Evolutionary conservation across 2,888 invertebrate genomes (phyloP), one percentile per base, ranked within the genome.

Genomic region (Coecobrya sp.): DNA sequence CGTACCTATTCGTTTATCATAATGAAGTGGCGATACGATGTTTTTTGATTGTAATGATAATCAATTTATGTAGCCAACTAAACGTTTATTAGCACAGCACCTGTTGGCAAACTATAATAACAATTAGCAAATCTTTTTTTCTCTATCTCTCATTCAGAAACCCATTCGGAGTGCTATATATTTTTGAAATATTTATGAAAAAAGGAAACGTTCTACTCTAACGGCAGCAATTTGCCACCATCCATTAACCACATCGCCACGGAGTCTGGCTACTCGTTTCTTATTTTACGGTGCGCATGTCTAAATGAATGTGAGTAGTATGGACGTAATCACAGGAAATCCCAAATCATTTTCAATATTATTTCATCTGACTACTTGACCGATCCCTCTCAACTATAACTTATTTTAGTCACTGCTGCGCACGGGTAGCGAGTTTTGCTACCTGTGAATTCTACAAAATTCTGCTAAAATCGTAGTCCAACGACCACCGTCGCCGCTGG

Each of bases 261-360:
- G 25, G 62, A 86, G 70, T 68, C 84, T 70, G 70, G 8, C 84
- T 65, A 27, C 49, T 68, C 30, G 19, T 25, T 22, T 7, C 5
- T 25, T 45, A n/a, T 36, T 82, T 82, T 45, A 30, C 81, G 30
- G n/a, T 36, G 7, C 36, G 36, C 36, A 7, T 36, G 36, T 62
- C n/a, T 19, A 62, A n/a, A 62, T 62, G 16, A 2, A 22, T 19
- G 3, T 16, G 2, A 2, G 8, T 62, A n/a, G 2, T 27, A 19
- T 68, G 68, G 19, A 10, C 36, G 42, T 91, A 86, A 91, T 91
- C 86, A 70, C 91, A 91, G 91, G 91, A 91, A 91, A 91, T 86
- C 82, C 91, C 91, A 73, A 91, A 82, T 86, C 76, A 91, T 91
- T 91, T 86, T 91, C 91, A 86, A 55, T 91, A 91, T 52, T 91